Evolutionary conservation across 2,113 vertebrate species (phyloP).

Genomic region (Tragelaphus imberbis): DNA sequence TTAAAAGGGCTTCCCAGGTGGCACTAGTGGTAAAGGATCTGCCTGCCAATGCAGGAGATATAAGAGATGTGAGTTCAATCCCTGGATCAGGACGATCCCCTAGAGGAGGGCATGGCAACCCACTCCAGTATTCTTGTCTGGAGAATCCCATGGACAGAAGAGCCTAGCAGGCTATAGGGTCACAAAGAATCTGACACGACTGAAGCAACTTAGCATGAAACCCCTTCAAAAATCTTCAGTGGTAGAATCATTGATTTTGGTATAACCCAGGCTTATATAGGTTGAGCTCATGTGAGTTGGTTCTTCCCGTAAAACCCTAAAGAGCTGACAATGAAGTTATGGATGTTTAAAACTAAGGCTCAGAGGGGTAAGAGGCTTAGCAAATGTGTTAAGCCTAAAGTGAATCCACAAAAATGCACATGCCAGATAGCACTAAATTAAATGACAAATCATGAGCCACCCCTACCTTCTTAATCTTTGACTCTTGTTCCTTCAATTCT

Average conservation of each 20-base stretch:
- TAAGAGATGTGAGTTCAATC: background rate
- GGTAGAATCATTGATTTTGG: background rate
- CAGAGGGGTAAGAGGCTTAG: background rate
- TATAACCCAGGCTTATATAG: background rate
- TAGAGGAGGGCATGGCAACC: background rate
- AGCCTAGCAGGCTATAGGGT: background rate
- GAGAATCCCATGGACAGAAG: background rate
- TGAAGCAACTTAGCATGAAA: background rate
- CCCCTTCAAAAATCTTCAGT: background rate
- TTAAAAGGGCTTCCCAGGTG: background rate
- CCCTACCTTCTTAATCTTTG: background rate
- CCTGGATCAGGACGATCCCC: background rate
- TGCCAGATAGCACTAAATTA: background rate
- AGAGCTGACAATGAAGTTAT: background rate
- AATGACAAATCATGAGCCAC: background rate
- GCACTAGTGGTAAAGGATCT: background rate
- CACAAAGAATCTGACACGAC: background rate
- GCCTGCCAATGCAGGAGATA: background rate
- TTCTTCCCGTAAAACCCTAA: background rate
- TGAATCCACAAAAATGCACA: background rate
- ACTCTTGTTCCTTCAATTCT: background rate
- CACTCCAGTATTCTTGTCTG: background rate
- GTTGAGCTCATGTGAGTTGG: background rate
- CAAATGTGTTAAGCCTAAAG: background rate
- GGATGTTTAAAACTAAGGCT: background rate